Conservation (phyloP, 2,888 invertebrate species). For the Ectemnius cavifrons region DNA sequence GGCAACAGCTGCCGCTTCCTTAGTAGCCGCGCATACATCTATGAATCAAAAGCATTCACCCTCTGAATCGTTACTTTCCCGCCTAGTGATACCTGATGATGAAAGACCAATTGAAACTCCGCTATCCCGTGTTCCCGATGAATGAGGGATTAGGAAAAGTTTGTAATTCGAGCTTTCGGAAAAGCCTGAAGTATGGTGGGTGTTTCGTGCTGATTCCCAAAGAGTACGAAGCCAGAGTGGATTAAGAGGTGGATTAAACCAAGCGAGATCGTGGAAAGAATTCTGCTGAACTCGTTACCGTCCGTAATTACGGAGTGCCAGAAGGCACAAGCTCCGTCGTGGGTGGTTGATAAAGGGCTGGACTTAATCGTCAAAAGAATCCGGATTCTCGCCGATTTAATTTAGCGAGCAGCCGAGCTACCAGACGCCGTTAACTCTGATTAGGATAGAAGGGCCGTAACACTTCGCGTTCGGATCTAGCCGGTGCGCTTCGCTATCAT, state of each 20-base stretch:
- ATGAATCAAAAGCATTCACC: too few relatives aligned
- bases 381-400: conserved; percentile 21
- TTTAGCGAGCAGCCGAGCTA: conserved; percentile 7
- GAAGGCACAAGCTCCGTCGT: conserved; percentile 17
- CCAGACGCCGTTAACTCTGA: conserved; percentile 20
- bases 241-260: too few relatives aligned
- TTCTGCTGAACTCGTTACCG: conserved; percentile 25
- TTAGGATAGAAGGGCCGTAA: conserved; percentile 16
- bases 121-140: too few relatives aligned
- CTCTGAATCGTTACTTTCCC: neutral
- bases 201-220: too few relatives aligned
- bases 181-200: too few relatives aligned
- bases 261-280: neutral
- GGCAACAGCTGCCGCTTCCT: conserved; percentile 8
- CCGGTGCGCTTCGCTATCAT: conserved; percentile 19
- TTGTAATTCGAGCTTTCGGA: too few relatives aligned
- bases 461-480: conserved; percentile 24
- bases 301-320: conserved; percentile 44
- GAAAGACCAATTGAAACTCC: too few relatives aligned
- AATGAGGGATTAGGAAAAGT: too few relatives aligned
- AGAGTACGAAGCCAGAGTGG: too few relatives aligned
- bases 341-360: too few relatives aligned
- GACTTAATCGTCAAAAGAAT: conserved; percentile 8
- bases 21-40: neutral
- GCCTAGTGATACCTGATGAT: neutral